phyloP scores from a whole-genome alignment of 2,888 invertebrate genomes.

The Polymixis flavicincta region DNA sequence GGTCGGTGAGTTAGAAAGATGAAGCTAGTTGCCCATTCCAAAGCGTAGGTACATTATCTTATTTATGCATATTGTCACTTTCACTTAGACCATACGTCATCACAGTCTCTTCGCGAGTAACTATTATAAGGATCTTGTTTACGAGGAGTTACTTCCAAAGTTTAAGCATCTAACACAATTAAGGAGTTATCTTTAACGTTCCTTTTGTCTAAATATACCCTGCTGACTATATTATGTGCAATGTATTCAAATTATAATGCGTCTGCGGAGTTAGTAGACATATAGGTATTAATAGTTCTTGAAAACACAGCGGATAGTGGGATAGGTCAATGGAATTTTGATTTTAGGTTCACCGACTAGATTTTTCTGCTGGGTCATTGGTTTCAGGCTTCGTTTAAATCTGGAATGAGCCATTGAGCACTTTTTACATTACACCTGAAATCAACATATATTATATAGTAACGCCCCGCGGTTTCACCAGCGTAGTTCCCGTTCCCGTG shows the following conservation, averaged over 20 bases:
- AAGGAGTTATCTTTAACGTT: conserved; percentile 70
- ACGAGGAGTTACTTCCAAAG: conserved; percentile 74
- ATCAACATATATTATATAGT: no score
- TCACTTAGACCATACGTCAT: conserved; percentile 67
- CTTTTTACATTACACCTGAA: background rate
- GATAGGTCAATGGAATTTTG: background rate
- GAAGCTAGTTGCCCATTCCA: no score
- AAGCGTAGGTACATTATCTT: no score
- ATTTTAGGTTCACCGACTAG: background rate
- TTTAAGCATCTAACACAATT: conserved; percentile 74
- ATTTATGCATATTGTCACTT: background rate
- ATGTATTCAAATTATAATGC: conserved; percentile 30
- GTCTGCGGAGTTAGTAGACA: conserved; percentile 5
- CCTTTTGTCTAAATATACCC: conserved; percentile 63
- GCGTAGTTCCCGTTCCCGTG: no score
- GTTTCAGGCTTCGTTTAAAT: no score
- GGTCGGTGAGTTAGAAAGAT: no score
- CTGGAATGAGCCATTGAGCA: background rate
- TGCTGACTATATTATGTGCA: conserved; percentile 31
- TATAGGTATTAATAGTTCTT: background rate
- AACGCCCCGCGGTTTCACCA: no score
- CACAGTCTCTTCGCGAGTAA: conserved; percentile 68
- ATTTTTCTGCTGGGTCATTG: no score
- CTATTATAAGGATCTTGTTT: conserved; percentile 78
- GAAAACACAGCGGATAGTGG: background rate